Evolutionary conservation across 2,113 vertebrate genomes (phyloP), one percentile per base, ranked within the genome.

Genomic region (Ursus arctos): DNA sequence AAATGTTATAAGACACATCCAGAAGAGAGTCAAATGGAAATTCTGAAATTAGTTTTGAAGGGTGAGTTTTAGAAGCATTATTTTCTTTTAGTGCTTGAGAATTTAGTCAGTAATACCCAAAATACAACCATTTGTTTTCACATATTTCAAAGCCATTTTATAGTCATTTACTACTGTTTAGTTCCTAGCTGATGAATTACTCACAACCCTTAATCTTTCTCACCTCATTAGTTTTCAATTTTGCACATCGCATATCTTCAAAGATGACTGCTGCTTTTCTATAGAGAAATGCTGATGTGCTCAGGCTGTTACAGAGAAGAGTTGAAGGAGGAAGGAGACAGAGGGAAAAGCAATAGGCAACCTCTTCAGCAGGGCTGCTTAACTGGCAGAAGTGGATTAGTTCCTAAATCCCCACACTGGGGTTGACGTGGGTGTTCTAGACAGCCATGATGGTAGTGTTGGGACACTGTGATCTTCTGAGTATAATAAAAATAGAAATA

Each of bases 211-310:
- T 85, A 84, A 49, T 83, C 51, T 90, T 96, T 96, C 76, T 83
- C n/a, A 92, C 63, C 51, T 95, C 79, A 83, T 86, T 96, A 95
- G 79, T 89, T 97, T 95, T 87, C 67, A 94, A 7, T 82, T 79
- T 96, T 93, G 53, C 13, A 77, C 53, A 94, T 92, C 36, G 65
- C 59, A 51, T 74, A 57, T 59, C 31, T 96, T 76, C 87, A 81
- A 5, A 57, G n/a, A 24, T 53, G 59, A 90, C 8, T 47, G 33
- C 47, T 76, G 57, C 14, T 86, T 85, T 91, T 83, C 59, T 90
- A 10, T 0, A 61, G 82, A 90, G 22, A 93, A 57, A 69, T 61
- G 28, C 47, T 14, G 16, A 49, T 69, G 47, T 92, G 51, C 57
- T 94, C 22, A 93, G 31, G 43, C 22, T 86, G 6, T 81, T 31